A percentile compares a stretch with the other conserved stretches of the same genome.
Evolutionary conservation across 2,888 invertebrate genomes (phyloP).

Genomic region (Andrena trimmerana): DNA sequence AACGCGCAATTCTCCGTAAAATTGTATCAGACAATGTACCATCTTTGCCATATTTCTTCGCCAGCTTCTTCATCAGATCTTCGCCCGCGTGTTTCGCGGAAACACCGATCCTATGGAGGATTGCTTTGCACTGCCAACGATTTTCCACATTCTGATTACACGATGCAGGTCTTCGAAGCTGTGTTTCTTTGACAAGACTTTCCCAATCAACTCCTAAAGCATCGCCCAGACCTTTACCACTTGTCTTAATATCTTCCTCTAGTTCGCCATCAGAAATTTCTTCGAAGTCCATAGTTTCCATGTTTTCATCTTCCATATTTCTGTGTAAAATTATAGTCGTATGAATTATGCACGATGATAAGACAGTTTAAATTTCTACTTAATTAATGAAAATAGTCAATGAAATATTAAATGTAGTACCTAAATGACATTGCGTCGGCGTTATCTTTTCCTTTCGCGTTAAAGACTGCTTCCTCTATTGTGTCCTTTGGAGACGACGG

Average conservation of each 20-base stretch:
- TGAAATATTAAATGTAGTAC: conserved; percentile 36
- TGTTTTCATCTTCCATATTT: conserved; percentile 89
- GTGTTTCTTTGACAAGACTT: conserved; percentile 93
- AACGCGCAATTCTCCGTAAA: conserved; percentile 14
- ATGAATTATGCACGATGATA: conserved; percentile 7
- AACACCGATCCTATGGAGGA: conserved; percentile 93
- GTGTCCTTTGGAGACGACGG: conserved; percentile 78
- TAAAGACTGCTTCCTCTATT: conserved; percentile 77
- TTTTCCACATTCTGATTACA: conserved; percentile 87
- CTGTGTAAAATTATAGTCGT: conserved; percentile 42
- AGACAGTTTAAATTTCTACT: not conserved
- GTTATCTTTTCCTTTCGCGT: conserved; percentile 78
- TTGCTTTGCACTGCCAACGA: conserved; percentile 92
- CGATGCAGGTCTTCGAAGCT: conserved; percentile 84
- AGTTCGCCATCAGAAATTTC: conserved; percentile 96
- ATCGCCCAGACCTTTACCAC: conserved; percentile 92
- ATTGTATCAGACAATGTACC: conserved; percentile 43
- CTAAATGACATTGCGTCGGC: conserved; percentile 71
- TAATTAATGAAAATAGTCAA: not conserved
- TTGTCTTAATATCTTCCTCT: conserved; percentile 90
- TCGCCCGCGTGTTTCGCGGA: conserved; percentile 92
- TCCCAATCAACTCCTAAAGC: conserved; percentile 99
- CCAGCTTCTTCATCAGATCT: conserved; percentile 85
- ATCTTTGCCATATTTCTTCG: conserved; percentile 77
- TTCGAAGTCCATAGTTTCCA: conserved; percentile 93